Conservation (phyloP, 2,797 vertebrate species). For the Clarias platycephalus region DNA sequence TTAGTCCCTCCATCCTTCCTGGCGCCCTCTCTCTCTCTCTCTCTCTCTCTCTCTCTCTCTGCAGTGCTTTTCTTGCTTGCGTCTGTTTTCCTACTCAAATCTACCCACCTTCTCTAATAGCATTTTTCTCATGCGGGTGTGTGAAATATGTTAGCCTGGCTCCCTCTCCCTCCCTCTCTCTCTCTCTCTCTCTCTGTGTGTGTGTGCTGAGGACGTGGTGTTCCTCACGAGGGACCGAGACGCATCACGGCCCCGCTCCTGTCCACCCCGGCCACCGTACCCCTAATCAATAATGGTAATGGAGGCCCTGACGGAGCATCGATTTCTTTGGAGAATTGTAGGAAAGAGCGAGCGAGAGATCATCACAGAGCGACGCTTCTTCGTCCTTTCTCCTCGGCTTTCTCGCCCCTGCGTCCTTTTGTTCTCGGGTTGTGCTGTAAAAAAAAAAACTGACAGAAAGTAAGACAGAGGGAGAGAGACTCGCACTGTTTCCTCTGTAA, state of each 20-base stretch:
- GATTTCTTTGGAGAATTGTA: conserved; percentile 52
- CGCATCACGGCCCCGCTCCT: conserved; percentile 40
- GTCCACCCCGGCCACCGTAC: conserved; percentile 40
- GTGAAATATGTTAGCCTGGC: not conserved
- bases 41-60: conserved; percentile 43
- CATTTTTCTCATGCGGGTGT: conserved; percentile 4
- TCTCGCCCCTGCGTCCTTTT: not conserved
- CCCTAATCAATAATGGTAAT: conserved; percentile 57
- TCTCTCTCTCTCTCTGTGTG: not conserved
- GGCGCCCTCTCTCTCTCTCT: conserved; percentile 37
- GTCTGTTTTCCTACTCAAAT: not conserved
- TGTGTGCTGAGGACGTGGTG: not conserved
- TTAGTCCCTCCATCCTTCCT: conserved; percentile 25
- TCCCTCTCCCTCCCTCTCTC: no score
- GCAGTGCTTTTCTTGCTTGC: not conserved
- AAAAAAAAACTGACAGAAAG: not conserved
- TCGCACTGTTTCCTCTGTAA: not conserved
- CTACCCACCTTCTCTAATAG: conserved; percentile 10
- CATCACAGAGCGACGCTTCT: conserved; percentile 25
- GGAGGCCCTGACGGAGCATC: conserved; percentile 45
- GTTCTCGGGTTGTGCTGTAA: not conserved
- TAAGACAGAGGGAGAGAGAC: no score
- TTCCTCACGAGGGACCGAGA: not conserved
- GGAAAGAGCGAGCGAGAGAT: conserved; percentile 46
- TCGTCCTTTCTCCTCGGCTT: conserved; percentile 9